Evolutionary conservation across 2,797 vertebrate genomes (phyloP).

Genomic region (Diceros bicornis): DNA sequence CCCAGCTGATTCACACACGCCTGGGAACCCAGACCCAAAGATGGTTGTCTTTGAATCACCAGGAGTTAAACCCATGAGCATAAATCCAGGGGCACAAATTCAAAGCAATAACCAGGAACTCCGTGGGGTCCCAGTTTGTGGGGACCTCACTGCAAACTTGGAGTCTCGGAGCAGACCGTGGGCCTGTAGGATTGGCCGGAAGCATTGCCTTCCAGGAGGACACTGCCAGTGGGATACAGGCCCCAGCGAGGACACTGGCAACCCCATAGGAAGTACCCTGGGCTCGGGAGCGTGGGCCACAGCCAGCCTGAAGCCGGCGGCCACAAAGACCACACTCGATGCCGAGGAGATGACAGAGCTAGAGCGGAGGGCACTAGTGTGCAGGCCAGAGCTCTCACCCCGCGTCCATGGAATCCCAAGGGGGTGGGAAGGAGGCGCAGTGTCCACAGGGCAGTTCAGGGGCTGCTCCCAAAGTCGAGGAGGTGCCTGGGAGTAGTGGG

Average conservation of each 20-base stretch:
- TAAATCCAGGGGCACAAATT: neutral
- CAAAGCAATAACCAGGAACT: neutral
- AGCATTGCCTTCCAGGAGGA: neutral
- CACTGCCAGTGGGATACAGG: neutral
- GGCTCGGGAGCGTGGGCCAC: neutral
- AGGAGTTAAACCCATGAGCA: neutral
- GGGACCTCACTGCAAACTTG: neutral
- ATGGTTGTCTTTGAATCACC: neutral
- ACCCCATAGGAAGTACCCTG: neutral
- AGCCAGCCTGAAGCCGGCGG: neutral
- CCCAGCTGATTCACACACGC: neutral
- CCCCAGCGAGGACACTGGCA: neutral
- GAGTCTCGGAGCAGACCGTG: neutral
- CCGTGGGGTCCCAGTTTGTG: no score
- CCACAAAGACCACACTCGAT: neutral
- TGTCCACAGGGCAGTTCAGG: neutral
- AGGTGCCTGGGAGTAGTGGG: rapidly evolving
- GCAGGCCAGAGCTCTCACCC: neutral
- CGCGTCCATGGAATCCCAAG: neutral
- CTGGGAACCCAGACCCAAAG: neutral
- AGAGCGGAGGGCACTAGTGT: neutral
- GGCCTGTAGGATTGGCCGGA: neutral
- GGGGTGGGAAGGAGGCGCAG: no score
- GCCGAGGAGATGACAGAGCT: neutral
- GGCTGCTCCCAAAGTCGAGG: neutral